Percentiles rank a stretch among this genome's conserved stretches.
These are phyloP conservation scores for Therioaphis trifolii DNA, from an alignment of 2,888 invertebrate genomes.

Conservation along the genomic window DNA sequence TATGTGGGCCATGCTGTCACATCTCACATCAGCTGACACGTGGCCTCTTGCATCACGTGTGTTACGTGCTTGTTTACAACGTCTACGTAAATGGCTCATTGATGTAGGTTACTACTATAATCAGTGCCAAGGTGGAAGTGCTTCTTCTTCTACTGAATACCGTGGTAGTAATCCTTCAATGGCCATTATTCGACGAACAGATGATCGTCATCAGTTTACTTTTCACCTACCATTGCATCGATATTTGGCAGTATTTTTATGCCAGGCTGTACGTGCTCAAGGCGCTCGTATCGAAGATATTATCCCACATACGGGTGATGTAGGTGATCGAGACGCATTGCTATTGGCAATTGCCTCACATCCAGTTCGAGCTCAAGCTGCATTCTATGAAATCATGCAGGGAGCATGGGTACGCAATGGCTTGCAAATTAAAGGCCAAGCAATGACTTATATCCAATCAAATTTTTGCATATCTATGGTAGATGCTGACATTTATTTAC, in stretches of 20 bases:
- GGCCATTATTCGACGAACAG: not conserved
- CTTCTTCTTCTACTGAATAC: not conserved
- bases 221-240: slow-evolving; percentile 98
- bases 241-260: slow-evolving; percentile 87
- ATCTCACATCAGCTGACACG: slow-evolving; percentile 72
- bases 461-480: slow-evolving; percentile 99
- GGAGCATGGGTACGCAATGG: slow-evolving; percentile 96
- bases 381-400: slow-evolving; percentile 90
- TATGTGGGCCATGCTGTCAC: slow-evolving; percentile 96
- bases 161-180: not conserved
- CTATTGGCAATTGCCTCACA: slow-evolving; percentile 81
- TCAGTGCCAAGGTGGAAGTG: not conserved
- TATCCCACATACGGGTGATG: slow-evolving; percentile 80
- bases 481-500: slow-evolving; percentile 93
- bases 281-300: slow-evolving; percentile 78
- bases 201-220: slow-evolving; percentile 85
- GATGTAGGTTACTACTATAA: slow-evolving; percentile 69
- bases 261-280: slow-evolving; percentile 77
- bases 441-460: slow-evolving; percentile 98
- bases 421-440: slow-evolving; percentile 97
- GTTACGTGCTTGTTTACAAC: slow-evolving; percentile 79
- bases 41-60: slow-evolving; percentile 82
- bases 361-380: slow-evolving; percentile 90
- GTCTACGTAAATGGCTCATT: slow-evolving; percentile 89
- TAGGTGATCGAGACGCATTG: slow-evolving; percentile 75